phyloP scores from a whole-genome alignment of 1,140 invertebrate species.

The Parapsyche elsis region DNA sequence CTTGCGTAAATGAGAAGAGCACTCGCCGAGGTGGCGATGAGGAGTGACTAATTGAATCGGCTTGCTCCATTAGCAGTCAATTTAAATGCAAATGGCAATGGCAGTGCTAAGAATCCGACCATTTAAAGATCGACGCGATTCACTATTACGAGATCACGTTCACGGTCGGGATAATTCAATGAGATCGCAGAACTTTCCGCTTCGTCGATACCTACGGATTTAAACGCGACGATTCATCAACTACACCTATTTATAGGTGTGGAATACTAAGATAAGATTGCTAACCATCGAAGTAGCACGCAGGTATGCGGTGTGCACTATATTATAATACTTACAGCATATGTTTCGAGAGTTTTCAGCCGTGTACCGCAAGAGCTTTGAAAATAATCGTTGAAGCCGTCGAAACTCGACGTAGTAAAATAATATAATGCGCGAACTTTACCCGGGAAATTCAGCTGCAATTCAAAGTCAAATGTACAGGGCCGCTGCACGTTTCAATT shows the following conservation, averaged over 20 bases:
- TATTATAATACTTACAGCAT: too few species aligned
- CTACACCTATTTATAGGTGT: too few species aligned
- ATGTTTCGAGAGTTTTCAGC: too few species aligned
- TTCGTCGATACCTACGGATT: too few species aligned
- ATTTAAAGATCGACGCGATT: background rate
- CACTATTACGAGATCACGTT: background rate
- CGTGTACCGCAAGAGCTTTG: background rate
- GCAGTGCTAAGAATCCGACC: constrained; percentile 26
- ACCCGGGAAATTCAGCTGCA: background rate
- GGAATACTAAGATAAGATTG: too few species aligned
- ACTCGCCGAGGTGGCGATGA: constrained; percentile 9
- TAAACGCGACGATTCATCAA: too few species aligned
- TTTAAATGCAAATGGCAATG: constrained; percentile 50
- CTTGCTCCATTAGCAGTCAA: constrained; percentile 48
- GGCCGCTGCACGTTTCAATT: too few species aligned
- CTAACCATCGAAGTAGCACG: too few species aligned
- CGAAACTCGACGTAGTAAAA: background rate
- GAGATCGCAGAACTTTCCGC: background rate
- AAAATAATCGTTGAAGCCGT: background rate
- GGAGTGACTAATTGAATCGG: constrained; percentile 47
- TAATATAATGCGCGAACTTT: background rate
- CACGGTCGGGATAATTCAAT: constrained; percentile 20
- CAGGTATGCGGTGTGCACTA: too few species aligned
- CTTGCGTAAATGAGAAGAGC: constrained; percentile 16
- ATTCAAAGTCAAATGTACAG: background rate